These are phyloP conservation scores for Dasypolia templi DNA, from an alignment of 2,888 invertebrate genomes.

Conservation along the genomic window DNA sequence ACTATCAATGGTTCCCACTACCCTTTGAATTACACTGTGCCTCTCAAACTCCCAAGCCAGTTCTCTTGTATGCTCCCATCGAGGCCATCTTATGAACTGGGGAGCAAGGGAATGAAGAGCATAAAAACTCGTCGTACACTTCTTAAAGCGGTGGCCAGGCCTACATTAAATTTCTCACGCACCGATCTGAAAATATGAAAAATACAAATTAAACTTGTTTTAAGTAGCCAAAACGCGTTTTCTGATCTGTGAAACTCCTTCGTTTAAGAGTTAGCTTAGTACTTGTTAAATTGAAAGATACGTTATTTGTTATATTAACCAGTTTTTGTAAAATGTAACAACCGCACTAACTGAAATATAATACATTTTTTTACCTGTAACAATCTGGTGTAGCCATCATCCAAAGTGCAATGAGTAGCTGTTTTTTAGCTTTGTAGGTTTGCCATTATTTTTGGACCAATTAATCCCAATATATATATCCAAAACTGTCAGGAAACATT, in stretches of 20 bases:
- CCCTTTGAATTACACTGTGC: slow-evolving; percentile 3
- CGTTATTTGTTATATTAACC: no score
- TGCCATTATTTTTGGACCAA: slow-evolving; percentile 12
- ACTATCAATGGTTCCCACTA: slow-evolving; percentile 5
- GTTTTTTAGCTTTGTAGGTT: slow-evolving; percentile 8
- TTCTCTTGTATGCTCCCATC: background rate
- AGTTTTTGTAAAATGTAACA: no score
- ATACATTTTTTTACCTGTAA: slow-evolving; percentile 5
- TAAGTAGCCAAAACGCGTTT: no score
- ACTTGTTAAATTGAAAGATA: no score
- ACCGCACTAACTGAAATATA: background rate
- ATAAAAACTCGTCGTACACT: slow-evolving; percentile 9
- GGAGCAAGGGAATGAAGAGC: slow-evolving; percentile 3
- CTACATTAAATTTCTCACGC: slow-evolving; percentile 9
- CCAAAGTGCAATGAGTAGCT: slow-evolving; percentile 6
- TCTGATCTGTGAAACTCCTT: background rate
- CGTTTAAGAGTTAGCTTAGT: no score
- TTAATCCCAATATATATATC: background rate
- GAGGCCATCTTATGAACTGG: slow-evolving; percentile 4
- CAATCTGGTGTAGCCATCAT: slow-evolving; percentile 16
- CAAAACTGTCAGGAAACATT: slow-evolving; percentile 5
- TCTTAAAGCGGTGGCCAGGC: slow-evolving; percentile 1
- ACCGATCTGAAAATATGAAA: slow-evolving; percentile 5
- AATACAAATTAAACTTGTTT: background rate
- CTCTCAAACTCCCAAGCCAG: slow-evolving; percentile 2